A percentile compares a stretch with the other conserved stretches of the same genome.
Evolutionary conservation across 2,797 vertebrate genomes (phyloP).

Genomic region (Acipenser oxyrinchus): DNA sequence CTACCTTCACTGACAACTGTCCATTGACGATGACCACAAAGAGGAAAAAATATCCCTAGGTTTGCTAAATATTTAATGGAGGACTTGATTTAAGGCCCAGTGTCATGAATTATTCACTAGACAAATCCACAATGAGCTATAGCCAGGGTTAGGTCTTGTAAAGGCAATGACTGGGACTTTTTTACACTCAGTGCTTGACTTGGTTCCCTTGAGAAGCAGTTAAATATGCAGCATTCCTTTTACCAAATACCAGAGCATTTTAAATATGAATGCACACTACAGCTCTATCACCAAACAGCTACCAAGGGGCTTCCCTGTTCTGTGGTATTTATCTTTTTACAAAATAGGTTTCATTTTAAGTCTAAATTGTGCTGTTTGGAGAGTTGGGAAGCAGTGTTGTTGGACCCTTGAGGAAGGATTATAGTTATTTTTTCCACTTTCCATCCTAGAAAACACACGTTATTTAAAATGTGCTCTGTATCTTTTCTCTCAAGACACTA

Average conservation of each 20-base stretch:
- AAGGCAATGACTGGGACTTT: conserved; percentile 49
- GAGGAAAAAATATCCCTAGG: conserved; percentile 33
- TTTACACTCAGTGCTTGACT: conserved; percentile 28
- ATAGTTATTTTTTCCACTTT: too few relatives aligned
- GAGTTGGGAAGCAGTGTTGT: too few relatives aligned
- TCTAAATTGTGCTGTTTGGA: too few relatives aligned
- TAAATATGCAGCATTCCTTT: conserved; percentile 22
- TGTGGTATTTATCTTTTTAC: too few relatives aligned
- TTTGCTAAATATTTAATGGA: conserved; percentile 55
- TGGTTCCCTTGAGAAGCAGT: conserved; percentile 19
- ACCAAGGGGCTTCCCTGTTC: too few relatives aligned
- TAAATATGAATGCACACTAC: conserved; percentile 36
- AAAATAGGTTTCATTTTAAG: too few relatives aligned
- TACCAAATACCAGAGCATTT: conserved; percentile 29
- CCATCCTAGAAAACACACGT: too few relatives aligned
- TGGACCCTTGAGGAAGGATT: too few relatives aligned
- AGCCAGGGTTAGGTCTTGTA: conserved; percentile 43
- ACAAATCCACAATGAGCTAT: conserved; percentile 47
- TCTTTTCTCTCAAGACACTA: too few relatives aligned
- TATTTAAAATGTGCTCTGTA: too few relatives aligned
- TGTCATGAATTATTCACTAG: conserved; percentile 59
- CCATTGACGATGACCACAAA: conserved; percentile 34
- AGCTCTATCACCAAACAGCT: not conserved
- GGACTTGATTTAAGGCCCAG: conserved; percentile 60
- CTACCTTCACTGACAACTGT: conserved; percentile 25